Conservation (phyloP, 2,888 invertebrate species). For the Hydriomena furcata region DNA sequence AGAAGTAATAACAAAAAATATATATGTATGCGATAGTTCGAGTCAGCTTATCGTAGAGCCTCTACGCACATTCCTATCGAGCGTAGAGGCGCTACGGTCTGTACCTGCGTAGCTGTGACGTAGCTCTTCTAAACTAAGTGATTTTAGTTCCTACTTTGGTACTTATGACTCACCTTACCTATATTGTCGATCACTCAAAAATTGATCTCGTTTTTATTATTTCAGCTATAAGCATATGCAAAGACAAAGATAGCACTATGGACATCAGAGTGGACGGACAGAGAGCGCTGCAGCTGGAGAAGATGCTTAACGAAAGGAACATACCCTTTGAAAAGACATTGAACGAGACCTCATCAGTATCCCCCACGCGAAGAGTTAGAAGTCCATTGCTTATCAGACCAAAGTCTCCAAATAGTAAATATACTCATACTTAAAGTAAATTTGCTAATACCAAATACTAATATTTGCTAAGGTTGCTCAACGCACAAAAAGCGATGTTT, state of each 20-base stretch:
- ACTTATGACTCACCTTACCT: too few species aligned
- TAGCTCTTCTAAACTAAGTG: too few species aligned
- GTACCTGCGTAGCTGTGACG: too few species aligned
- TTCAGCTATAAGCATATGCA: slow-evolving; percentile 68
- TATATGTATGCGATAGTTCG: too few species aligned
- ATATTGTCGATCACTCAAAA: too few species aligned
- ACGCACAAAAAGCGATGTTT: too few species aligned
- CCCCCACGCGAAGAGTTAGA: slow-evolving; percentile 30
- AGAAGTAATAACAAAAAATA: not conserved
- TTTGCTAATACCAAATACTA: too few species aligned
- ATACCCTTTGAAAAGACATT: slow-evolving; percentile 54
- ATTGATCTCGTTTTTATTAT: too few species aligned
- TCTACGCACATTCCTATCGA: too few species aligned
- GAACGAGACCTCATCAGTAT: slow-evolving; percentile 37
- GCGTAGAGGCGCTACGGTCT: too few species aligned
- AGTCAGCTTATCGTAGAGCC: not conserved
- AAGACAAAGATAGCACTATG: slow-evolving; percentile 49
- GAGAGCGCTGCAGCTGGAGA: slow-evolving; percentile 57
- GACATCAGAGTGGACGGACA: slow-evolving; percentile 63
- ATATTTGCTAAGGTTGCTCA: too few species aligned
- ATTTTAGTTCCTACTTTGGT: too few species aligned
- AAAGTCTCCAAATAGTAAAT: slow-evolving; percentile 24
- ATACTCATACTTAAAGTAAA: not conserved
- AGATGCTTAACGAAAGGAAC: slow-evolving; percentile 60
- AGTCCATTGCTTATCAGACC: slow-evolving; percentile 20